Conservation (phyloP, 2,113 vertebrate species). For the Cephalopholis sonnerati region DNA sequence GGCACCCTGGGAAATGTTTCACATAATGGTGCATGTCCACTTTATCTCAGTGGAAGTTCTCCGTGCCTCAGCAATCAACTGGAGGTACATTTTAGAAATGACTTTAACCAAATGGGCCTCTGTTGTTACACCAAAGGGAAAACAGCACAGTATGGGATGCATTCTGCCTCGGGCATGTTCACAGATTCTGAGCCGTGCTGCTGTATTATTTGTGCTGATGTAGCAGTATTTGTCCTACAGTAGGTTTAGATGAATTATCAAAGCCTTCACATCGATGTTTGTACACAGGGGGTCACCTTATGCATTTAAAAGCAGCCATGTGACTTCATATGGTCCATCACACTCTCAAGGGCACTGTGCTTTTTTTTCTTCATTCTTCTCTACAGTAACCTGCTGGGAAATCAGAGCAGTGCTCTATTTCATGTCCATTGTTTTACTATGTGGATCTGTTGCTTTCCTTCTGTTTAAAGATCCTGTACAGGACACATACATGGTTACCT, state of each 20-base stretch:
- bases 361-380: neutral
- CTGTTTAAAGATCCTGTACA: neutral
- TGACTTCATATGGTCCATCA: neutral
- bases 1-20: conserved; percentile 33
- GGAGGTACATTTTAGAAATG: conserved; percentile 33
- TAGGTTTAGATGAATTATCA: conserved; percentile 8
- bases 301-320: neutral
- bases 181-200: neutral
- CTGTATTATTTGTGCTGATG: conserved; percentile 44
- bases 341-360: neutral
- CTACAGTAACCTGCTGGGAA: neutral
- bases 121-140: conserved; percentile 30
- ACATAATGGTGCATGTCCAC: conserved; percentile 29
- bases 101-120: conserved; percentile 33
- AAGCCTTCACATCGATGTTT: conserved; percentile 21
- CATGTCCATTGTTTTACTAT: neutral
- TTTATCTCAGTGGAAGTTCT: conserved; percentile 34
- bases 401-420: neutral
- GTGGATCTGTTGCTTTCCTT: too few relatives aligned
- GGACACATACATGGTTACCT: too few relatives aligned
- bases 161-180: conserved; percentile 16
- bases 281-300: neutral
- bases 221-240: conserved; percentile 27
- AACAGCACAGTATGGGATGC: neutral
- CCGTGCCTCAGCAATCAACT: conserved; percentile 30